phyloP scores from a whole-genome alignment of 2,888 invertebrate species.

The Phengaris arion region DNA sequence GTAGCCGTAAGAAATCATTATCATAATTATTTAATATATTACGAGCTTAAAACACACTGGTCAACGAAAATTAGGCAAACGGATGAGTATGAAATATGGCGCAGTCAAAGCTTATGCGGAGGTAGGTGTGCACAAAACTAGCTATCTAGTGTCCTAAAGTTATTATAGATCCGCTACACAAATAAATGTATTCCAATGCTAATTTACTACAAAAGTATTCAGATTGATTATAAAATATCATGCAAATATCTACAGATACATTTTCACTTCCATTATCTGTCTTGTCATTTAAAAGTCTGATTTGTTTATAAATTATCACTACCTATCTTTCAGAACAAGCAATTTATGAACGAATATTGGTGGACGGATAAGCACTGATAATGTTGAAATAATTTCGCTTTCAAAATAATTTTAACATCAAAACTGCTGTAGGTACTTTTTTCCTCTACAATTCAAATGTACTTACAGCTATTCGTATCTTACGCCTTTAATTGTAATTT shows the following conservation, averaged over 20 bases:
- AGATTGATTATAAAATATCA: not conserved
- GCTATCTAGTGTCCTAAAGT: too few relatives aligned
- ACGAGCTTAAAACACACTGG: too few relatives aligned
- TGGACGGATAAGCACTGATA: slow-evolving; percentile 21
- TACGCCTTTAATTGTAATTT: too few relatives aligned
- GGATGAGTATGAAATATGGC: too few relatives aligned
- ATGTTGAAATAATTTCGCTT: not conserved
- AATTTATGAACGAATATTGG: not conserved
- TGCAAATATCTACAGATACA: too few relatives aligned
- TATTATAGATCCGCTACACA: not conserved
- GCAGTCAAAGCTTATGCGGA: too few relatives aligned
- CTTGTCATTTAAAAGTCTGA: not conserved
- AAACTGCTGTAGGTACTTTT: not conserved
- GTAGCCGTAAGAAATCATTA: too few relatives aligned
- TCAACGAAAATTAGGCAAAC: too few relatives aligned
- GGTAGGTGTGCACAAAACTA: too few relatives aligned
- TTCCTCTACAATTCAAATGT: not conserved
- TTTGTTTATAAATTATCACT: not conserved
- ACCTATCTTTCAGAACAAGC: not conserved
- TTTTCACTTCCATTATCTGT: too few relatives aligned
- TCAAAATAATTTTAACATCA: not conserved
- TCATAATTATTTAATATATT: too few relatives aligned
- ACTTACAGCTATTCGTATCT: too few relatives aligned
- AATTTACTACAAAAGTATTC: not conserved
- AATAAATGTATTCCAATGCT: not conserved